These are phyloP conservation scores for Morone chrysops DNA, from an alignment of 2,113 vertebrate species.

Conservation along the genomic window DNA sequence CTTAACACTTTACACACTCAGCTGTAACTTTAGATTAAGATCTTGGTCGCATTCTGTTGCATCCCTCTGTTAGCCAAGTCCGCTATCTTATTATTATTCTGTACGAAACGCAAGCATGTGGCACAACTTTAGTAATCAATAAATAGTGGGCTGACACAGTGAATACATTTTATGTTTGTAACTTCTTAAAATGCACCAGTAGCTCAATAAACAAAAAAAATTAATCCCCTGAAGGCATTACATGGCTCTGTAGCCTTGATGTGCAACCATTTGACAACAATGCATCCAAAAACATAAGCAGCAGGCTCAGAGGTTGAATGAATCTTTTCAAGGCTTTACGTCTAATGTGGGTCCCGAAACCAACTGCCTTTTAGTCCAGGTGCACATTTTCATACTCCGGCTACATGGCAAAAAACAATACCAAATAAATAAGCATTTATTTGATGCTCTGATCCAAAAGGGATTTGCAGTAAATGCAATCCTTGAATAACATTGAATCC, in stretches of 20 bases:
- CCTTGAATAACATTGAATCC: background rate
- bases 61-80: background rate
- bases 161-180: slow-evolving; percentile 44
- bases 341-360: slow-evolving; percentile 4
- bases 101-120: slow-evolving; percentile 34
- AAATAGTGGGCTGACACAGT: slow-evolving; percentile 42
- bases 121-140: slow-evolving; percentile 61
- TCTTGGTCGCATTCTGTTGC: background rate
- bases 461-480: slow-evolving; percentile 23
- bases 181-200: slow-evolving; percentile 60
- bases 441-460: background rate
- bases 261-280: slow-evolving; percentile 43
- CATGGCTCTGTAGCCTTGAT: slow-evolving; percentile 26
- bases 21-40: background rate
- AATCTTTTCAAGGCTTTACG: slow-evolving; percentile 15
- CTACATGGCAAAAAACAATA: background rate
- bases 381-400: background rate
- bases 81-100: slow-evolving; percentile 19
- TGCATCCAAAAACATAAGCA: slow-evolving; percentile 32
- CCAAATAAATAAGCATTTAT: background rate
- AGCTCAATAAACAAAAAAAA: slow-evolving; percentile 32
- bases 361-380: background rate
- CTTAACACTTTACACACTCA: background rate
- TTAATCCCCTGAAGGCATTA: slow-evolving; percentile 31
- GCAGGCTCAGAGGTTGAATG: slow-evolving; percentile 6